Base-by-base conservation (phyloP, 1,140 invertebrate genomes). In the Cataglyphis hispanica region DNA sequence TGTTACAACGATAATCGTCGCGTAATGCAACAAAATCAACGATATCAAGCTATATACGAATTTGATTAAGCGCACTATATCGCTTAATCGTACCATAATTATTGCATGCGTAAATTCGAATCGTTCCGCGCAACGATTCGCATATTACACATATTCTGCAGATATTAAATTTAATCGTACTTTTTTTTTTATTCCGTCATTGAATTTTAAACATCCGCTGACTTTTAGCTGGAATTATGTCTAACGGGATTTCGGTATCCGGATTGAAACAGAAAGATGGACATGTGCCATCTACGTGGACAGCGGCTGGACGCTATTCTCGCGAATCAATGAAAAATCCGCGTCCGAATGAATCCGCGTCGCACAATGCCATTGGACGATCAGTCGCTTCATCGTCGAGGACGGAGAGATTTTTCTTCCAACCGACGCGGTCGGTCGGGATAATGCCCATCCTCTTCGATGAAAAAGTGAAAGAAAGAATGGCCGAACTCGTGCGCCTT, bases 311-410 rank as follows among this genome's bases (percentile, higher is more conserved):
- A 43, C 25, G 53, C 37, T 13, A 56, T 60, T 72, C 67, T 37
- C 53, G n/a, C 27, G 53, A 83, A 60, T 58, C 74, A 85, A 87
- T 87, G 72, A 74, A 87, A 61, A 76, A 86, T 88, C 61, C 34
- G 40, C 43, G 37, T 56, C 34, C 25, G 77, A 70, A 61, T 61
- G 70, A 87, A 72, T 87, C 85, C 72, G 13, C n/a, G n/a, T n/a
- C n/a, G n/a, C n/a, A 11, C 43, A 27, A 37, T 43, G 61, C 22
- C 22, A n/a, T n/a, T n/a, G n/a, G n/a, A n/a, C 66, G 53, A 31
- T 70, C 53, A 27, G 78, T 16, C 66, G 66, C 66, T 63, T 81
- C 66, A 61, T 83, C 78, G 78, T 25, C 50, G 25, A 58, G 50
- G 8, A 40, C 34, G 63, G 46, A n/a, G 25, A n/a, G 37, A 61